These are phyloP conservation scores for Hemichromis elongatus DNA, from an alignment of 2,113 vertebrate species.

Conservation along the genomic window DNA sequence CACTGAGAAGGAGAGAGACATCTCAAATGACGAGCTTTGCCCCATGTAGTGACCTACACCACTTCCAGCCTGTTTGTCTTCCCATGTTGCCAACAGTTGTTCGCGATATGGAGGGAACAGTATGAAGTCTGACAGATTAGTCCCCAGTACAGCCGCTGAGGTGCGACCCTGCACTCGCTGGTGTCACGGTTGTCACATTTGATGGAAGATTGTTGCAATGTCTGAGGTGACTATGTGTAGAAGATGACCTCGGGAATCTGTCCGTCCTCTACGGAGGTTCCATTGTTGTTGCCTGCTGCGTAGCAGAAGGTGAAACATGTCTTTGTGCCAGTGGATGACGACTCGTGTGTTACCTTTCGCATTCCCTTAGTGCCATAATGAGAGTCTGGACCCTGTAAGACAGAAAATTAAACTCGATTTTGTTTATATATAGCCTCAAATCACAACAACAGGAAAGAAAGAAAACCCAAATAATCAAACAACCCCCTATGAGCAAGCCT, in stretches of 20 bases:
- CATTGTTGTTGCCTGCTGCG: conserved; percentile 95
- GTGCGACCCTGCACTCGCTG: conserved; percentile 32
- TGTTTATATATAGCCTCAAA: not conserved
- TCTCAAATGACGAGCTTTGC: conserved; percentile 37
- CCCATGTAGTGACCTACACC: conserved; percentile 38
- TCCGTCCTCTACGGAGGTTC: conserved; percentile 96
- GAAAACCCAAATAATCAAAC: not conserved
- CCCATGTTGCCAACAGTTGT: conserved; percentile 23
- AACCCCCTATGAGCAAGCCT: not conserved
- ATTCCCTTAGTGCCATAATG: conserved; percentile 98
- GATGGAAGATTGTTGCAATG: conserved; percentile 43
- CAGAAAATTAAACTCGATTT: not conserved
- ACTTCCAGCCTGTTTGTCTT: conserved; percentile 3
- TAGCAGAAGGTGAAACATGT: conserved; percentile 98
- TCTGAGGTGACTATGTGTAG: conserved; percentile 84
- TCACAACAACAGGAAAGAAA: not conserved
- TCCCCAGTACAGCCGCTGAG: conserved; percentile 50
- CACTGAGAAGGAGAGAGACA: conserved; percentile 25
- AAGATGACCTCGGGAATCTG: conserved; percentile 98
- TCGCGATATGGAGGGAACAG: conserved; percentile 40
- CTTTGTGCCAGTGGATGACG: conserved; percentile 88
- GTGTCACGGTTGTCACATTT: conserved; percentile 54
- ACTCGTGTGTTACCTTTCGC: conserved; percentile 94
- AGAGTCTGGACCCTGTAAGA: conserved; percentile 87
- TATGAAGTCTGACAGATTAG: conserved; percentile 50